Evolutionary conservation across 2,888 invertebrate species (phyloP), one percentile per base, ranked within the genome.

Genomic region (Perizoma affinitatum): DNA sequence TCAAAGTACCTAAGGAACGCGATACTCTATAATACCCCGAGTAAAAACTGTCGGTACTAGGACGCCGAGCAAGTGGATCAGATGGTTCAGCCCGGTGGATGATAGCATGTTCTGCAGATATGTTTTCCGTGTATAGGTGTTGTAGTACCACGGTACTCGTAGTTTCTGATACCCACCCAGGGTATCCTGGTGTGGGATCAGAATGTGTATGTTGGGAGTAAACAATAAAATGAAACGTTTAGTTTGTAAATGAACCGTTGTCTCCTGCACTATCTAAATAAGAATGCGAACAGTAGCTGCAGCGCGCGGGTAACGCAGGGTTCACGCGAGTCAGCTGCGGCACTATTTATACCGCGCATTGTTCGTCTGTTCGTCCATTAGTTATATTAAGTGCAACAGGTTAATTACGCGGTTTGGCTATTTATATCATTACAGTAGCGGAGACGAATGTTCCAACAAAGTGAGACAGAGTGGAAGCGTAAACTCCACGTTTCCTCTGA

Each of bases 331-430:
- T 59, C 62, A 50, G 54, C 49, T 35, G 60, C 50, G 10, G 11
- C 42, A 33, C 46, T 58, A 59, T 59, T 45, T 59, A 49, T 56
- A 62, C 36, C 38, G n/a, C 34, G 57, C 61, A 43, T 34, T 54
- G 57, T 60, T 47, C 40, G 41, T 56, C 35, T 54, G 59, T 49
- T 49, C 36, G 41, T 50, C 54, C 54, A 54, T 59, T 54, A 48
- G 44, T 35, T 54, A 49, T 54, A 52, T 58, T 52, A 34, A 22
- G 40, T 48, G 57, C 61, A 57, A 54, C 62, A 54, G 62, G 58
- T 58, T 62, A 58, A 63, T 58, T 63, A 58, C 54, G 36, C 40
- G 44, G 49, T 34, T 35, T 36, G 36, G 8, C 46, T 51, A 50
- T 54, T 41, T 54, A 59, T 54, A 59, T 11, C 35, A 47, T 22